Evolutionary conservation across 2,113 vertebrate species (phyloP).

Genomic region (Chaetura pelagica): DNA sequence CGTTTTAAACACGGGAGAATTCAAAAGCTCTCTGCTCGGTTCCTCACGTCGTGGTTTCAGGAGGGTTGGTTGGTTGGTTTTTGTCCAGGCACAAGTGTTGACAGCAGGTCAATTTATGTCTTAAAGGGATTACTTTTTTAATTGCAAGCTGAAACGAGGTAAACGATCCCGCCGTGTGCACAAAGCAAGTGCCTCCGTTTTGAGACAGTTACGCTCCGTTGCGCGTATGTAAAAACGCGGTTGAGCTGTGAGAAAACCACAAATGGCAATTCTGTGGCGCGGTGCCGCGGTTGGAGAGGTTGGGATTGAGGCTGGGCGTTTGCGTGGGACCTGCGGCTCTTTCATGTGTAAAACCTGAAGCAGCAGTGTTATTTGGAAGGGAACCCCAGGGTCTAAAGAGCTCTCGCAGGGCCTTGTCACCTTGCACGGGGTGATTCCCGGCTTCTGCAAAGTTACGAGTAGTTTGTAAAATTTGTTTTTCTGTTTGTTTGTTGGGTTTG

Average conservation of each 20-base stretch:
- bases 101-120: not conserved
- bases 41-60: accelerated
- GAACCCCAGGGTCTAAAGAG: not conserved
- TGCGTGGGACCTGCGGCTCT: not conserved
- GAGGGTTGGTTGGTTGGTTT: not conserved
- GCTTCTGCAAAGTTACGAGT: not conserved
- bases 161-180: accelerated
- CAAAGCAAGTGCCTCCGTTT: not conserved
- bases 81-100: not conserved
- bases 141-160: not conserved
- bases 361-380: not conserved
- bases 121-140: not conserved
- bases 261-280: not conserved
- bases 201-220: not conserved
- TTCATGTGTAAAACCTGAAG: not conserved
- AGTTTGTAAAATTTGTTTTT: too few species aligned
- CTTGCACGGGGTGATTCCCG: not conserved
- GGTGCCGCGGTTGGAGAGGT: not conserved
- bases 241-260: not conserved
- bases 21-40: not conserved
- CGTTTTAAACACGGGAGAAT: not conserved
- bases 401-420: not conserved
- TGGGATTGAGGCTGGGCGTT: not conserved
- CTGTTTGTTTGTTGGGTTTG: too few species aligned
- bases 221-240: not conserved